phyloP scores from a whole-genome alignment of 2,113 vertebrate genomes.

The Motacilla tschutschensis region DNA sequence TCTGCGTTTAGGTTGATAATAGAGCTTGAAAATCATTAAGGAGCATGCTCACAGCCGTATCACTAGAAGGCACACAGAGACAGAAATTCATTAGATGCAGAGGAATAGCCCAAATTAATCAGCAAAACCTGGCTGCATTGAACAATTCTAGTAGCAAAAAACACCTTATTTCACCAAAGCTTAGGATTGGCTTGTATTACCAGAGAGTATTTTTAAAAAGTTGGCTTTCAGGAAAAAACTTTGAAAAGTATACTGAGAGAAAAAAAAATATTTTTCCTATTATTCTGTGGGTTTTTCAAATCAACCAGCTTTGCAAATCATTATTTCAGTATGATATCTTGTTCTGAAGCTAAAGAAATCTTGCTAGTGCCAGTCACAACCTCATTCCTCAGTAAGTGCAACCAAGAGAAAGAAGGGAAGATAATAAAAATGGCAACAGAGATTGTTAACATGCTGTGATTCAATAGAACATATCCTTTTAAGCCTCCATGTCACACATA shows the following conservation, averaged over 20 bases:
- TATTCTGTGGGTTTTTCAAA: background rate
- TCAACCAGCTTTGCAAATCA: background rate
- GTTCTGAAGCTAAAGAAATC: background rate
- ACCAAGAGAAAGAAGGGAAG: background rate
- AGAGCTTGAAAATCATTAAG: slow-evolving; percentile 17
- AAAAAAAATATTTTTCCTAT: background rate
- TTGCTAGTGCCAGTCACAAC: background rate
- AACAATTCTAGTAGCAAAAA: background rate
- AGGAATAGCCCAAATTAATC: background rate
- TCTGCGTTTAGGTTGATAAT: background rate
- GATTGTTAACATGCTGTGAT: background rate
- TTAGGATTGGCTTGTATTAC: background rate
- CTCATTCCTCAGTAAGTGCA: background rate
- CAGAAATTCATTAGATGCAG: background rate
- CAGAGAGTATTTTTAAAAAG: background rate
- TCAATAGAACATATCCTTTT: background rate
- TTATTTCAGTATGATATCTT: background rate
- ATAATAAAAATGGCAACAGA: background rate
- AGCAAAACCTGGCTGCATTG: background rate
- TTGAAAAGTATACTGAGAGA: background rate
- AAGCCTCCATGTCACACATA: background rate
- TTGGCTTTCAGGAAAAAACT: background rate
- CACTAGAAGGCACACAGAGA: background rate
- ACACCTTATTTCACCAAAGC: background rate
- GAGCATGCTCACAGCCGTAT: background rate